Evolutionary conservation across 2,113 vertebrate genomes (phyloP).

Genomic region (Ceyx melanurus): DNA sequence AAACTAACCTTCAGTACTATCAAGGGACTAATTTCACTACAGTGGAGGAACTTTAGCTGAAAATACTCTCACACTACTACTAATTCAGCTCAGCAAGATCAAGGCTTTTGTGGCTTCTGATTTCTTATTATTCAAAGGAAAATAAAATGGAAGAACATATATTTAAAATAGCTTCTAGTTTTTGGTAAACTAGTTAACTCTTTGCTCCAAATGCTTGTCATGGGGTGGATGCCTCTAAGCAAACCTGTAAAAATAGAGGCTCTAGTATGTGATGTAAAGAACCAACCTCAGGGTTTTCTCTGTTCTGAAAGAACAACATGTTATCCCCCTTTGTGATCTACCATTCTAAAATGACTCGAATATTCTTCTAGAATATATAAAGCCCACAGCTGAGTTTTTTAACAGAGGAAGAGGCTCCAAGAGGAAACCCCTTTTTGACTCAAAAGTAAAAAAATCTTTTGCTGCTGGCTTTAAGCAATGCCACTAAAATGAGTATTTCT

Average conservation of each 20-base stretch:
- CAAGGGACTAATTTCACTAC: neutral
- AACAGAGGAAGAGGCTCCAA: neutral
- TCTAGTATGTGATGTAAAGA: neutral
- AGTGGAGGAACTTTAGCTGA: neutral
- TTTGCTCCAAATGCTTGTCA: neutral
- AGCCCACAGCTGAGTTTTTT: neutral
- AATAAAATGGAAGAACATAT: neutral
- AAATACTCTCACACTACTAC: neutral
- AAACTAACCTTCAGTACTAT: neutral
- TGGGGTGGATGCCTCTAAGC: neutral
- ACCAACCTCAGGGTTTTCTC: neutral
- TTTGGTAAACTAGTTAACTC: neutral
- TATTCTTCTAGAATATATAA: neutral
- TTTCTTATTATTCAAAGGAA: neutral
- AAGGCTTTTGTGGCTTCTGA: neutral
- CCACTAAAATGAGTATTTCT: neutral
- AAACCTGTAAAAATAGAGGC: neutral
- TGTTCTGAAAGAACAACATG: neutral
- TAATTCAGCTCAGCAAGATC: neutral
- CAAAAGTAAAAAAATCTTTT: neutral
- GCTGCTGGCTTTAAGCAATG: neutral
- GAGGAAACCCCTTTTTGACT: neutral
- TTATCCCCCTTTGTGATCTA: neutral
- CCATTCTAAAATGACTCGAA: neutral
- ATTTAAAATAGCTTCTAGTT: neutral